Percentiles rank a stretch among this genome's conserved stretches.
phyloP scores from a whole-genome alignment of 2,113 vertebrate genomes.

The Microcebus jonahi region DNA sequence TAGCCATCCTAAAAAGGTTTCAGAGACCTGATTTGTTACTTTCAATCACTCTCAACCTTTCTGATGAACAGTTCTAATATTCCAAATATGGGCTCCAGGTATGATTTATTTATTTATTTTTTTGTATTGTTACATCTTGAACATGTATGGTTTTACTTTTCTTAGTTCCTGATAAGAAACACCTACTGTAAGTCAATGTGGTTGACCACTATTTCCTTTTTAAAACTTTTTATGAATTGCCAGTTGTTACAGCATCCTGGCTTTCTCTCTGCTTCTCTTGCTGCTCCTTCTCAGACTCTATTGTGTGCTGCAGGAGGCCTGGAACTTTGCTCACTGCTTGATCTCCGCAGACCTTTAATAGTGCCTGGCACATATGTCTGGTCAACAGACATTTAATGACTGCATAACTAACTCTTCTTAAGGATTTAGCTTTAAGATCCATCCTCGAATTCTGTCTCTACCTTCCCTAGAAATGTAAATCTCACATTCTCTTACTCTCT shows the following conservation, averaged over 20 bases:
- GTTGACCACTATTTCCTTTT: not conserved
- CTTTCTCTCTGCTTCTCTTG: not conserved
- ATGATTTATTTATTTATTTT: not conserved
- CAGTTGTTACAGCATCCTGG: not conserved
- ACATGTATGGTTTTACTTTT: not conserved
- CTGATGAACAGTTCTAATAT: not conserved
- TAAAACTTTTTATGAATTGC: not conserved
- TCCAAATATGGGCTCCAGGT: not conserved
- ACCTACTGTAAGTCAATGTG: not conserved
- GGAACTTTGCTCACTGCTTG: not conserved
- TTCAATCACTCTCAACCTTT: not conserved
- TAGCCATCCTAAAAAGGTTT: not conserved
- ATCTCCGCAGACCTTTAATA: not conserved
- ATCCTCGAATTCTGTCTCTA: not conserved
- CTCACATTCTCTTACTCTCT: not conserved
- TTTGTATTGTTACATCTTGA: not conserved
- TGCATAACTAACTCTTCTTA: not conserved
- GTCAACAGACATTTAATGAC: not conserved
- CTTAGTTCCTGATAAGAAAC: not conserved
- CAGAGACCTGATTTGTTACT: not conserved
- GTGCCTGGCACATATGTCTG: not conserved
- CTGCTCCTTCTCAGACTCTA: not conserved
- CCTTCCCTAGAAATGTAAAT: conserved; percentile 32
- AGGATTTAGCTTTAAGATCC: not conserved
- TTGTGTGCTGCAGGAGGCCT: not conserved